Conservation (phyloP, 1,140 invertebrate species). For the Achatina immaculata region DNA sequence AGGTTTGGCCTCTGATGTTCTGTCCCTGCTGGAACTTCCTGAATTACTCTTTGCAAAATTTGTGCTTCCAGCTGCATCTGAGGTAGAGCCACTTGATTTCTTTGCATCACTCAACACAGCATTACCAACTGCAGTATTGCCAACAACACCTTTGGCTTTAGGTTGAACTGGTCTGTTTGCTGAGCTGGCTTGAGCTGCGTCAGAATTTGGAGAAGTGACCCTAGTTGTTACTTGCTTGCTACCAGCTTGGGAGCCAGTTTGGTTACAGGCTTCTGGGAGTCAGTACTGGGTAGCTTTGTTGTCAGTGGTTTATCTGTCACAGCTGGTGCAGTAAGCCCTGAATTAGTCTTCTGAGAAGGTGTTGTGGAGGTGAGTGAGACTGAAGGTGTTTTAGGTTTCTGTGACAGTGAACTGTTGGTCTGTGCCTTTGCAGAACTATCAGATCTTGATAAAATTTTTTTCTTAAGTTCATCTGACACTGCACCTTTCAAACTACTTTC, state of each 20-base stretch:
- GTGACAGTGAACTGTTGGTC: background rate
- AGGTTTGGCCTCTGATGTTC: background rate
- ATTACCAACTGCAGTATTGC: background rate
- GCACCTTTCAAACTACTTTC: conserved; percentile 9
- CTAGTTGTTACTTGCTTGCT: background rate
- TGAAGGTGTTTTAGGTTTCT: background rate
- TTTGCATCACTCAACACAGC: background rate
- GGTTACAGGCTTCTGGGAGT: background rate
- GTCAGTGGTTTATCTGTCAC: background rate
- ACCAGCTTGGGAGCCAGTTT: background rate
- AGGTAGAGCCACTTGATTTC: background rate
- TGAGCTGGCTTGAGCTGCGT: background rate
- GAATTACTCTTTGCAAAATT: background rate
- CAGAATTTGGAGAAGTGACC: background rate
- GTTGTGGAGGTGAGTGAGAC: background rate
- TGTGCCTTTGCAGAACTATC: background rate
- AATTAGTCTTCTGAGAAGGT: background rate
- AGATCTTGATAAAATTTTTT: conserved; percentile 12
- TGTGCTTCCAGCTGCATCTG: background rate
- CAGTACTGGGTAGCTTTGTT: background rate
- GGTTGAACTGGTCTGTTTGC: background rate
- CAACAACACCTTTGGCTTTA: background rate
- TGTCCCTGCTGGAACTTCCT: background rate
- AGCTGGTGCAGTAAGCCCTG: background rate
- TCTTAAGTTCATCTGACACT: conserved; percentile 19